These are phyloP conservation scores for Torymus texanus DNA, from an alignment of 2,888 invertebrate genomes.

Conservation along the genomic window DNA sequence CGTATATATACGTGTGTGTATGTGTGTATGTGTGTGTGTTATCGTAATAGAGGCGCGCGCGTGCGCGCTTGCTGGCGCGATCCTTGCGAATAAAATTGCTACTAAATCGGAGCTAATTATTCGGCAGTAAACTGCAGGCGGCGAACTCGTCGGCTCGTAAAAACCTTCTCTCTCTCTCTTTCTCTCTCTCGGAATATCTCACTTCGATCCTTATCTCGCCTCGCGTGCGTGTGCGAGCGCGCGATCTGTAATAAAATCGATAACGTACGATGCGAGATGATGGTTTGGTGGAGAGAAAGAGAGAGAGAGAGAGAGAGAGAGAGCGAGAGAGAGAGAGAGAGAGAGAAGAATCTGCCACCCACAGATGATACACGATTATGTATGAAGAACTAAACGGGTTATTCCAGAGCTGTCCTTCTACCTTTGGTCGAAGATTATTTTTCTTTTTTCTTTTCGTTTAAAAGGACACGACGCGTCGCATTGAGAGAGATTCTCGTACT, in stretches of 20 bases:
- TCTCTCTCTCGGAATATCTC: slow-evolving; percentile 65
- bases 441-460: too few relatives aligned
- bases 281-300: too few relatives aligned
- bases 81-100: slow-evolving; percentile 67
- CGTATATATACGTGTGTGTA: too few relatives aligned
- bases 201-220: slow-evolving; percentile 62
- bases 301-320: too few relatives aligned
- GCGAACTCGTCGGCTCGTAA: slow-evolving; percentile 65
- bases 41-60: slow-evolving; percentile 61
- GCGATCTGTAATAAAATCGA: slow-evolving; percentile 68
- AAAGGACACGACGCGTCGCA: too few relatives aligned
- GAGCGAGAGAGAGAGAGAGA: too few relatives aligned
- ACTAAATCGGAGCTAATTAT: slow-evolving; percentile 74
- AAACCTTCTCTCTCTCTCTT: slow-evolving; percentile 50
- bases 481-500: too few relatives aligned
- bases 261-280: slow-evolving; percentile 59
- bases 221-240: slow-evolving; percentile 16
- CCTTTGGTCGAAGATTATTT: too few relatives aligned
- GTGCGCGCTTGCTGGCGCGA: too few relatives aligned
- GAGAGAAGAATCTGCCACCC: slow-evolving; percentile 45
- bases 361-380: slow-evolving; percentile 43
- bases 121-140: slow-evolving; percentile 65
- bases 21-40: slow-evolving; percentile 40
- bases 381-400: slow-evolving; percentile 42
- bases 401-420: slow-evolving; percentile 12